Percentiles rank a stretch among this genome's conserved stretches.
Conservation (phyloP, 2,113 vertebrate genomes). For the Periophthalmus modestus region DNA sequence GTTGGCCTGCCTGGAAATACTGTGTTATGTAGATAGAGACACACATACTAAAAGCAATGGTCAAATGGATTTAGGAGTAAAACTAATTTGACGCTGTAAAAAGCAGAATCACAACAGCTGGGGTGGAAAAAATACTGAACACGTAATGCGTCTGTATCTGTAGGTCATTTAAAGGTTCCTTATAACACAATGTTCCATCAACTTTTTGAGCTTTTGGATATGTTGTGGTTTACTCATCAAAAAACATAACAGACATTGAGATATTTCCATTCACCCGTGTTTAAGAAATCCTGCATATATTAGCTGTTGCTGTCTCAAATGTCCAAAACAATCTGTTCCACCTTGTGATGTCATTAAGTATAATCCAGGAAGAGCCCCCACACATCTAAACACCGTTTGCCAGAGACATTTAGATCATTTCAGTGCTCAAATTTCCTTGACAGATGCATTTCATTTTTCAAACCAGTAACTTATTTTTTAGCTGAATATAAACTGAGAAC, state of each 20-base stretch:
- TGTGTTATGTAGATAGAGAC: neutral
- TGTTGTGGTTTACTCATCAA: neutral
- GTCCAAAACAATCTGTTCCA: too few species aligned
- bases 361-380: neutral
- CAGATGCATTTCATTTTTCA: neutral
- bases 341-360: neutral
- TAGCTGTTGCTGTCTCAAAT: neutral
- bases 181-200: neutral
- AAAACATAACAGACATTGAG: neutral
- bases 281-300: neutral
- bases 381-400: too few species aligned
- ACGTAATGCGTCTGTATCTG: neutral
- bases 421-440: neutral
- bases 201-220: neutral
- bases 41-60: neutral
- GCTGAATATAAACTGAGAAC: too few species aligned
- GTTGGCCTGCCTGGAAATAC: neutral
- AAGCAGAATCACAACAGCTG: neutral
- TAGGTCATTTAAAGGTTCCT: neutral
- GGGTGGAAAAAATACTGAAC: neutral
- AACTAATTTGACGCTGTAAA: neutral
- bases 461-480: too few species aligned
- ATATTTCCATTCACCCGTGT: neutral
- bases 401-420: neutral
- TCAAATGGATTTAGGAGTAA: constrained; percentile 6